Percentiles rank a stretch among this genome's conserved stretches.
These are phyloP conservation scores for Syncerus caffer DNA, from an alignment of 2,797 vertebrate species.

Conservation along the genomic window DNA sequence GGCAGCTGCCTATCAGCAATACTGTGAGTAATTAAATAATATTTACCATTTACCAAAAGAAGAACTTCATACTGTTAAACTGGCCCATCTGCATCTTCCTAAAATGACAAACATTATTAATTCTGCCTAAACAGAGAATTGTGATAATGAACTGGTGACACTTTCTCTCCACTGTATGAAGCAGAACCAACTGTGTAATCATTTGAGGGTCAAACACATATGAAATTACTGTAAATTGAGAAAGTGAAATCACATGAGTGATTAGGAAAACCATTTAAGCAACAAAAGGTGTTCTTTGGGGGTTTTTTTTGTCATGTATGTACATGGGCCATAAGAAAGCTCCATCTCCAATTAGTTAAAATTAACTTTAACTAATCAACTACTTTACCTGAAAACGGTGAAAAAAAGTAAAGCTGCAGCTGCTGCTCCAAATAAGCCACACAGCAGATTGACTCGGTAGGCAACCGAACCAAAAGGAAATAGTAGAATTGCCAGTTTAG, in stretches of 20 bases:
- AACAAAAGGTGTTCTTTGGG: neutral
- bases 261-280: neutral
- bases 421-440: constrained; percentile 89
- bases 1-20: constrained; percentile 52
- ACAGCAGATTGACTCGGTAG: constrained; percentile 92
- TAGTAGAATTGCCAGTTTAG: constrained; percentile 84
- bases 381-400: constrained; percentile 92
- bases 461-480: constrained; percentile 89
- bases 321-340: neutral
- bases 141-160: constrained; percentile 78
- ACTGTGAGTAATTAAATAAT: constrained; percentile 74
- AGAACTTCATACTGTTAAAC: constrained; percentile 80
- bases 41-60: constrained; percentile 75
- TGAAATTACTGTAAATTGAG: constrained; percentile 4
- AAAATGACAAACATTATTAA: constrained; percentile 85
- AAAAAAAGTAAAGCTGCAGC: constrained; percentile 91
- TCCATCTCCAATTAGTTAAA: neutral
- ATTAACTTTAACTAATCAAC: constrained; percentile 45
- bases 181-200: constrained; percentile 39
- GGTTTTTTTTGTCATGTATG: neutral
- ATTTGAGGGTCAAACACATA: neutral
- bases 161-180: constrained; percentile 57
- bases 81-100: constrained; percentile 81
- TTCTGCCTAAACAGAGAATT: constrained; percentile 80
- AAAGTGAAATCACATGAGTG: neutral